Conservation (phyloP, 2,113 vertebrate genomes). For the Proterorhinus semilunaris region DNA sequence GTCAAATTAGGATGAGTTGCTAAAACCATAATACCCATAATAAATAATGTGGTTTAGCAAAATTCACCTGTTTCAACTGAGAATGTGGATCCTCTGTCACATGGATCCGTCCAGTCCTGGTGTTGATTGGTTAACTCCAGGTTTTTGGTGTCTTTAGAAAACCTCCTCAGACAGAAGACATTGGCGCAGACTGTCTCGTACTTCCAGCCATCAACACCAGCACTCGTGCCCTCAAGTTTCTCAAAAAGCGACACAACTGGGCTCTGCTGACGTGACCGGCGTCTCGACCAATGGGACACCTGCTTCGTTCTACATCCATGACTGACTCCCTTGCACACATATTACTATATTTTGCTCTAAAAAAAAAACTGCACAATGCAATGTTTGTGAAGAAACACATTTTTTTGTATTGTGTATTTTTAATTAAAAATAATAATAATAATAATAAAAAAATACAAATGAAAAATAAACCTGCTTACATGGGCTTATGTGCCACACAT, state of each 20-base stretch:
- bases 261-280: conserved; percentile 26
- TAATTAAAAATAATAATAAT: too few relatives aligned
- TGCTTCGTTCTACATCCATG: not conserved
- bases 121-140: conserved; percentile 7
- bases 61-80: conserved; percentile 51
- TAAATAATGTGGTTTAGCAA: too few relatives aligned
- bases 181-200: not conserved
- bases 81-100: conserved; percentile 24
- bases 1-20: too few relatives aligned
- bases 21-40: too few relatives aligned
- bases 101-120: conserved; percentile 43
- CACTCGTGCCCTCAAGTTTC: conserved; percentile 3
- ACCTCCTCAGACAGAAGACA: not conserved
- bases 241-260: not conserved
- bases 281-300: conserved; percentile 27
- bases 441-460: too few relatives aligned
- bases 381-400: too few relatives aligned
- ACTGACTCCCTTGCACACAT: too few relatives aligned
- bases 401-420: too few relatives aligned
- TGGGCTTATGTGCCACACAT: too few relatives aligned
- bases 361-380: too few relatives aligned
- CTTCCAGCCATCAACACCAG: conserved; percentile 6
- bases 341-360: too few relatives aligned
- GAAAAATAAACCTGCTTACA: too few relatives aligned
- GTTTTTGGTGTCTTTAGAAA: not conserved